Evolutionary conservation across 2,113 vertebrate genomes (phyloP).

Genomic region (Hipposideros armiger): DNA sequence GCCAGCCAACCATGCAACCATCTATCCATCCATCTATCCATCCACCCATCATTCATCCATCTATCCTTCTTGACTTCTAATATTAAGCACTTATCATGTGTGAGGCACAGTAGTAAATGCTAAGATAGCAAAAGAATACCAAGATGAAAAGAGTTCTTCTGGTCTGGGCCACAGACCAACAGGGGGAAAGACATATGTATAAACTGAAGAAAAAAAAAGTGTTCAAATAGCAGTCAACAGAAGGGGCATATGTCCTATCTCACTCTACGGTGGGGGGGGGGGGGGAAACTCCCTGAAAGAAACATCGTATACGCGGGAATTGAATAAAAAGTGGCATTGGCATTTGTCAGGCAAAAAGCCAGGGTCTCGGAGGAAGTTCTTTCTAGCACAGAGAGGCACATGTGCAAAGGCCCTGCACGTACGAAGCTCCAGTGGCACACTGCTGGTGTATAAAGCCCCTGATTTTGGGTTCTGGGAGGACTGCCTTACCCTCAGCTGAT

Average conservation of each 20-base stretch:
- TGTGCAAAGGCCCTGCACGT: rapidly evolving
- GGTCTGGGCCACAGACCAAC: background rate
- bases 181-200: background rate
- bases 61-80: background rate
- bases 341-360: background rate
- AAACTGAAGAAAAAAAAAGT: background rate
- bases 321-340: background rate
- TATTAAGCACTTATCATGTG: background rate
- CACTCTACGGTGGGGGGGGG: rapidly evolving
- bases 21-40: background rate
- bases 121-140: background rate
- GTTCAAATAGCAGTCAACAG: background rate
- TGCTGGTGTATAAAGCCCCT: rapidly evolving
- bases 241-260: rapidly evolving
- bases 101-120: background rate
- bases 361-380: background rate
- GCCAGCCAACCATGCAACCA: background rate
- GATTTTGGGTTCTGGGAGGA: background rate
- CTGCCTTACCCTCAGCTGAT: rapidly evolving
- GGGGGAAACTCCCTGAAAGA: background rate
- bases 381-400: rapidly evolving
- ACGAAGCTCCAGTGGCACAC: rapidly evolving
- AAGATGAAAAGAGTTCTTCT: background rate
- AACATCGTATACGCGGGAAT: rapidly evolving
- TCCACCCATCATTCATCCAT: background rate